Conservation (phyloP, 2,113 vertebrate genomes). For the Macrotus californicus region DNA sequence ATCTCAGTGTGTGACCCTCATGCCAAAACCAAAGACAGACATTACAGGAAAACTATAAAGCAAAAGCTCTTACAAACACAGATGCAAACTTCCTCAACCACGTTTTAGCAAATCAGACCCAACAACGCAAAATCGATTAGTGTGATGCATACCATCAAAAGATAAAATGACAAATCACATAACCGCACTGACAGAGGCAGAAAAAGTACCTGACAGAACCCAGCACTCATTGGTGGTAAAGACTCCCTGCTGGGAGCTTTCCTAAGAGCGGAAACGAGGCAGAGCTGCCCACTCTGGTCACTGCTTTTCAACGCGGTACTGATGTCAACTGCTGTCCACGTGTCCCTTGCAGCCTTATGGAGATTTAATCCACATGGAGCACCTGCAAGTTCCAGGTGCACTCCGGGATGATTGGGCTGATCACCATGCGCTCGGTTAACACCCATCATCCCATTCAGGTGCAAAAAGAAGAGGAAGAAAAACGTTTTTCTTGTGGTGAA, state of each 20-base stretch:
- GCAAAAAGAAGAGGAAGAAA: neutral
- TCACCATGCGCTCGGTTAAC: neutral
- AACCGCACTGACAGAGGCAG: no score
- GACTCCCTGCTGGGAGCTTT: neutral
- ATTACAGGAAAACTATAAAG: neutral
- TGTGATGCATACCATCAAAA: neutral
- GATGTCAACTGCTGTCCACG: no score
- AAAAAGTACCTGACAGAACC: neutral
- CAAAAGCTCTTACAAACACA: neutral
- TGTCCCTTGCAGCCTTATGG: neutral
- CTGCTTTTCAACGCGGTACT: neutral
- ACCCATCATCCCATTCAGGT: neutral
- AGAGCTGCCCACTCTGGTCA: accelerated
- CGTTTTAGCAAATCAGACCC: neutral
- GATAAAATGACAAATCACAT: neutral
- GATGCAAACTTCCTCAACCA: neutral
- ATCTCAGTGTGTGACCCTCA: neutral
- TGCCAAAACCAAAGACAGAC: neutral
- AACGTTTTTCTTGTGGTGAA: neutral
- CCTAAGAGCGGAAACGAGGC: neutral
- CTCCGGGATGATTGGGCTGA: accelerated
- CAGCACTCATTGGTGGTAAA: neutral
- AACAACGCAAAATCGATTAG: neutral
- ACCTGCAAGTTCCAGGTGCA: no score
- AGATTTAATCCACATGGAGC: neutral